Percentiles rank a stretch among this genome's conserved stretches.
Conservation (phyloP, 1,140 invertebrate genomes). For the Hermatobates lingyangjiaoensis region DNA sequence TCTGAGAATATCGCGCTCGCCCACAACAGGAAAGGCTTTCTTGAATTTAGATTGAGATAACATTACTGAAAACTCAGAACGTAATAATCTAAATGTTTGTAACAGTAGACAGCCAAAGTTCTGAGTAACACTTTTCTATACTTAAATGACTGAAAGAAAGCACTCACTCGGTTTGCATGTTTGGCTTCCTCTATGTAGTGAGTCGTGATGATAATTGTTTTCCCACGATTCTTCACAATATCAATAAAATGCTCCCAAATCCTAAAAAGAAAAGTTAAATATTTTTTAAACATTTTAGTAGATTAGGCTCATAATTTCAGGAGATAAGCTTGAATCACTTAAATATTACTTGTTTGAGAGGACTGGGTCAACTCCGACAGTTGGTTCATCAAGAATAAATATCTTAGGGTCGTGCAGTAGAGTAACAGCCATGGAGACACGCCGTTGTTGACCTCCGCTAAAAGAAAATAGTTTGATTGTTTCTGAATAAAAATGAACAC, state of each 20-base stretch:
- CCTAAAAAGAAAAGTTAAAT: slow-evolving; percentile 29
- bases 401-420: slow-evolving; percentile 73
- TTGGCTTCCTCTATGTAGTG: slow-evolving; percentile 88
- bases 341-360: slow-evolving; percentile 24
- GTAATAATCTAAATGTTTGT: too few relatives aligned
- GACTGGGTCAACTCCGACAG: slow-evolving; percentile 78
- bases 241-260: slow-evolving; percentile 78
- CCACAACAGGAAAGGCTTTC: too few relatives aligned
- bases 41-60: too few relatives aligned
- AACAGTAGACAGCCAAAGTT: too few relatives aligned
- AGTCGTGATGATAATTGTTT: slow-evolving; percentile 73
- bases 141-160: too few relatives aligned
- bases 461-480: too few relatives aligned
- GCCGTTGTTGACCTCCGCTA: slow-evolving; percentile 74
- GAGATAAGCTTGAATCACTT: not conserved
- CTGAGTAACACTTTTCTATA: too few relatives aligned
- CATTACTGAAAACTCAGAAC: too few relatives aligned
- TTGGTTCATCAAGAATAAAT: too few relatives aligned
- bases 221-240: slow-evolving; percentile 44
- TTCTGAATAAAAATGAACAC: too few relatives aligned
- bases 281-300: not conserved
- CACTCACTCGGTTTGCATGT: slow-evolving; percentile 33
- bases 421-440: slow-evolving; percentile 70
- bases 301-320: not conserved
- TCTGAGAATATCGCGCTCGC: too few relatives aligned